A percentile compares a stretch with the other conserved stretches of the same genome.
Evolutionary conservation across 1,140 invertebrate species (phyloP).

Genomic region (Harpegnathos saltator): DNA sequence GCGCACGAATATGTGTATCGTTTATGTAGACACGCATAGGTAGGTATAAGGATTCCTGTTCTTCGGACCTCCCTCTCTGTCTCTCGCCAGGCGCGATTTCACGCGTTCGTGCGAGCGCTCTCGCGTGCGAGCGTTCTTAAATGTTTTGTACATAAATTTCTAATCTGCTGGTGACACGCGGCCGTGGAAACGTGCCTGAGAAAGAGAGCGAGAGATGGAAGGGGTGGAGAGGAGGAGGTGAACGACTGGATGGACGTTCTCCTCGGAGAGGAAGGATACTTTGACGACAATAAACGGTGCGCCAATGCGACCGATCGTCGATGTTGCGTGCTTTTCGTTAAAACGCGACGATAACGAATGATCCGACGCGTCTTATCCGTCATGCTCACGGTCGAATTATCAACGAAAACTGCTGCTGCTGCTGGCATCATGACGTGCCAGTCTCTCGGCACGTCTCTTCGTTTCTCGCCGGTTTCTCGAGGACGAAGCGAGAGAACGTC

Average conservation of each 20-base stretch:
- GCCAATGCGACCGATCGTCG: too few species aligned
- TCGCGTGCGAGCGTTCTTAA: slow-evolving; percentile 42
- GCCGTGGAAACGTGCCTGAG: neutral
- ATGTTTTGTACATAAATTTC: slow-evolving; percentile 69
- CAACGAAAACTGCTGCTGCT: slow-evolving; percentile 55
- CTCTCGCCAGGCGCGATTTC: slow-evolving; percentile 26
- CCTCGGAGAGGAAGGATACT: slow-evolving; percentile 32
- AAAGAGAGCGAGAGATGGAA: slow-evolving; percentile 21
- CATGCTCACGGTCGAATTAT: neutral
- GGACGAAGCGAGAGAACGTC: slow-evolving; percentile 39
- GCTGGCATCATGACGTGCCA: slow-evolving; percentile 83
- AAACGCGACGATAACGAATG: too few species aligned
- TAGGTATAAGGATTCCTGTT: slow-evolving; percentile 18
- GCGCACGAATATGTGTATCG: slow-evolving; percentile 12
- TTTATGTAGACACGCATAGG: slow-evolving; percentile 40
- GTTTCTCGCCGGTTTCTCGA: too few species aligned
- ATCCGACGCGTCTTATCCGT: too few species aligned
- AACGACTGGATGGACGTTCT: neutral
- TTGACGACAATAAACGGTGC: neutral
- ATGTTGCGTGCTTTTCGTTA: too few species aligned
- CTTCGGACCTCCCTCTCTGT: slow-evolving; percentile 42
- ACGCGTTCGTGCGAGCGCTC: slow-evolving; percentile 48
- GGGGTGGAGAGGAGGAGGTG: neutral
- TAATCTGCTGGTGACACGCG: slow-evolving; percentile 60
- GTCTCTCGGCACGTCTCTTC: slow-evolving; percentile 70